A percentile compares a stretch with the other conserved stretches of the same genome.
These are phyloP conservation scores for Chalcis sispes DNA, from an alignment of 2,888 invertebrate species.

Conservation along the genomic window DNA sequence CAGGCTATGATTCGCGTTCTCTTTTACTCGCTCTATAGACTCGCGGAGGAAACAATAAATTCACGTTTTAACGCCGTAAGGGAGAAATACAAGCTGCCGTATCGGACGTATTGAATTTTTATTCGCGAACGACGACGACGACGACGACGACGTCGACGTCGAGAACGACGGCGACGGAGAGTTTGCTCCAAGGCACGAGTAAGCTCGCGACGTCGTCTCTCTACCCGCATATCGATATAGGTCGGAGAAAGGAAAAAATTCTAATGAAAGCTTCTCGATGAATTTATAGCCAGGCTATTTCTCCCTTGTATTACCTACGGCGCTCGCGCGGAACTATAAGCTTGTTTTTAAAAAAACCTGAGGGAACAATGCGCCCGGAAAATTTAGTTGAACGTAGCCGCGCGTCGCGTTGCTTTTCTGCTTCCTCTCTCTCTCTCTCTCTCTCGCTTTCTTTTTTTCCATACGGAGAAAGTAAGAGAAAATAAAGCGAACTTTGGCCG, in stretches of 20 bases:
- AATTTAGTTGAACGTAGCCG: conserved; percentile 23
- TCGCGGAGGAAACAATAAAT: conserved; percentile 46
- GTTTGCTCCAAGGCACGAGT: no score
- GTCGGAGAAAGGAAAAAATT: conserved; percentile 3
- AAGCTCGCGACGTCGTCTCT: no score
- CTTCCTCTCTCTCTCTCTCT: no score
- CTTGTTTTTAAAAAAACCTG: background rate
- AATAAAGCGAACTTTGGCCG: conserved; percentile 14
- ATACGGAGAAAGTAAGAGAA: background rate
- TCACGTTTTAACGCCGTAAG: conserved; percentile 44
- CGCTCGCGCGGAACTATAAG: background rate
- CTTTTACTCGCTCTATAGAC: conserved; percentile 1
- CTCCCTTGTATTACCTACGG: background rate
- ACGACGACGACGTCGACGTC: background rate
- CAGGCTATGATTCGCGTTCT: conserved; percentile 18
- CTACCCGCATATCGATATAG: conserved; percentile 11
- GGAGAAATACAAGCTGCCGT: conserved; percentile 44
- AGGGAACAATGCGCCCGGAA: conserved; percentile 32
- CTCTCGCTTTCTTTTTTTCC: background rate
- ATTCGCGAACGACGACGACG: conserved; percentile 20
- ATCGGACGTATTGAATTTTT: conserved; percentile 53
- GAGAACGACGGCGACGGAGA: background rate
- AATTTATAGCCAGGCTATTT: conserved; percentile 37
- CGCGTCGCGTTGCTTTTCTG: no score
- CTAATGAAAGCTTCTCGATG: conserved; percentile 43